A percentile compares a stretch with the other conserved stretches of the same genome.
Conservation (phyloP, 2,888 invertebrate species). For the Cistogaster globosa region DNA sequence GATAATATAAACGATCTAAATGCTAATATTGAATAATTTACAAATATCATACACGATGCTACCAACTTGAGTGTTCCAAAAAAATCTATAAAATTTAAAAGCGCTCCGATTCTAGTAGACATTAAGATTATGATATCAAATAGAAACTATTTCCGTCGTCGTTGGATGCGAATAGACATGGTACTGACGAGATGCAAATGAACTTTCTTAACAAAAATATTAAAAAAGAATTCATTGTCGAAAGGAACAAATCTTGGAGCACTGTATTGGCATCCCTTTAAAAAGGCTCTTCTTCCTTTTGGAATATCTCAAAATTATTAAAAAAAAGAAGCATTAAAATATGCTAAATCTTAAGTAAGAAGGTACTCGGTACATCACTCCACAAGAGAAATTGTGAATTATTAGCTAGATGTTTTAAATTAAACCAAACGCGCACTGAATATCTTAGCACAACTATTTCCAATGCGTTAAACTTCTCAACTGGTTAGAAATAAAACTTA, state of each 20-base stretch:
- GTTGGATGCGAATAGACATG: no score
- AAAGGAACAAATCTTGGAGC: constrained; percentile 18
- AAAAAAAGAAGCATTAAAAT: background rate
- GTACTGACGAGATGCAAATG: no score
- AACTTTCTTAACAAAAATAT: no score
- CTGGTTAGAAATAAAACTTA: background rate
- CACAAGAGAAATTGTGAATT: constrained; percentile 14
- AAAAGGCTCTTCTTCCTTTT: constrained; percentile 11
- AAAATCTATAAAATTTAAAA: no score
- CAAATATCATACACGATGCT: no score
- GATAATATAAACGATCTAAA: no score
- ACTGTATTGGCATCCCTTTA: constrained; percentile 7
- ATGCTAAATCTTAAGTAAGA: background rate
- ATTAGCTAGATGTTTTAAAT: background rate
- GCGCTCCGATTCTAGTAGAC: no score
- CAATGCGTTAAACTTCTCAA: no score
- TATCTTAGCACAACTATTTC: background rate
- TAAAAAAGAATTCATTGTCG: constrained; percentile 1
- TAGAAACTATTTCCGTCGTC: no score
- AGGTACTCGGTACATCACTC: background rate
- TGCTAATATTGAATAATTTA: no score
- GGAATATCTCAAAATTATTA: constrained; percentile 29
- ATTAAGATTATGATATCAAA: no score
- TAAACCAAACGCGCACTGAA: background rate
- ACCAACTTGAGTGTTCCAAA: no score